Evolutionary conservation across 2,888 invertebrate genomes (phyloP).

Genomic region (Ephialtes manifestator): DNA sequence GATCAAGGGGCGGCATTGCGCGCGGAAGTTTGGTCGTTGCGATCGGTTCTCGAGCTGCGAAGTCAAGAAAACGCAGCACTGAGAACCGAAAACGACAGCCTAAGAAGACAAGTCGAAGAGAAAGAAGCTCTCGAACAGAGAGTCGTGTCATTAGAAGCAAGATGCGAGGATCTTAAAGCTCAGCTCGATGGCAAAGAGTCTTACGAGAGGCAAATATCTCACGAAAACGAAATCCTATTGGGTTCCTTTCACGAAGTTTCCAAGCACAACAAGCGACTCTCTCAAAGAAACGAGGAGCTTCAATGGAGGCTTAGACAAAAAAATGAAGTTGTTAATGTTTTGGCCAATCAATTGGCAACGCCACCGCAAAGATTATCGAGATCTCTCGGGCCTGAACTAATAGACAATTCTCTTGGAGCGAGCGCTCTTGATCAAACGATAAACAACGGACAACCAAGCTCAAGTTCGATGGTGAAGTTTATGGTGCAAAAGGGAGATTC

Average conservation of each 20-base stretch:
- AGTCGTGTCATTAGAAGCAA: slow-evolving; percentile 92
- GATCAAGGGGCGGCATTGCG: slow-evolving; percentile 87
- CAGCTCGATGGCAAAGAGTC: slow-evolving; percentile 91
- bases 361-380: slow-evolving; percentile 79
- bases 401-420: slow-evolving; percentile 72
- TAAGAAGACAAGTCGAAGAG: slow-evolving; percentile 91
- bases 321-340: slow-evolving; percentile 89
- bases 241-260: slow-evolving; percentile 92
- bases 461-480: slow-evolving; percentile 93
- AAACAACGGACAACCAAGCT: slow-evolving; percentile 87
- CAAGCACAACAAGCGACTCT: slow-evolving; percentile 92
- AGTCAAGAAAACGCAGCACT: slow-evolving; percentile 94
- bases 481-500: slow-evolving; percentile 95
- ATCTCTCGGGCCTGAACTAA: slow-evolving; percentile 80
- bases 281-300: slow-evolving; percentile 95
- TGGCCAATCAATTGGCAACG: slow-evolving; percentile 81
- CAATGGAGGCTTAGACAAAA: slow-evolving; percentile 95
- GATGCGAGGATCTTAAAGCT: slow-evolving; percentile 94
- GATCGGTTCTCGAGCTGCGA: slow-evolving; percentile 95
- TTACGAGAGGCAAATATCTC: slow-evolving; percentile 90
- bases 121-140: slow-evolving; percentile 91
- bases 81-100: slow-evolving; percentile 90
- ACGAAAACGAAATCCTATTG: slow-evolving; percentile 91
- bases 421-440: slow-evolving; percentile 84
- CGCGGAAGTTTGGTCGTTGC: slow-evolving; percentile 93